These are phyloP conservation scores for Cartodere bifasciata DNA, from an alignment of 2,888 invertebrate genomes.

Conservation along the genomic window DNA sequence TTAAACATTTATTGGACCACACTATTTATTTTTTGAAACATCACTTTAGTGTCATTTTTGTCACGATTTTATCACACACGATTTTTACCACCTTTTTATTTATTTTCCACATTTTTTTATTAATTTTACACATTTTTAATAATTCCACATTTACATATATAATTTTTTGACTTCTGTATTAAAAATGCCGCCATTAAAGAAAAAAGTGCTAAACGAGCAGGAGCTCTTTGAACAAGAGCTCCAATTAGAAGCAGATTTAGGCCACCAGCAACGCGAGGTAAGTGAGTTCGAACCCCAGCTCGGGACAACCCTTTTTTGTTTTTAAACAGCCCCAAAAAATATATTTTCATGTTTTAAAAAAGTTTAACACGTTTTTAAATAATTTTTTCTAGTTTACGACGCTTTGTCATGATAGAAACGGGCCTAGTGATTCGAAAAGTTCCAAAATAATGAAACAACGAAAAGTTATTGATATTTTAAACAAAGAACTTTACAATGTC, in stretches of 20 bases:
- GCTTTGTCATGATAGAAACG: conserved; percentile 69
- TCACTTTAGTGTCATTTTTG: too few species aligned
- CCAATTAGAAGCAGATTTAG: conserved; percentile 64
- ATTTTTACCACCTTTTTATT: too few species aligned
- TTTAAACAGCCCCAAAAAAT: neutral
- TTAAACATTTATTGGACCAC: too few species aligned
- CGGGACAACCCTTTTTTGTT: neutral
- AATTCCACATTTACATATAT: too few species aligned
- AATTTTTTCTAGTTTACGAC: conserved; percentile 43
- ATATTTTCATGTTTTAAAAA: too few species aligned
- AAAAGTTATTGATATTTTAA: conserved; percentile 46
- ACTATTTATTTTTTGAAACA: too few species aligned
- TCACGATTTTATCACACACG: too few species aligned
- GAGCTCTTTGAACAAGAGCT: conserved; percentile 59
- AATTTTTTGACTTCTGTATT: too few species aligned
- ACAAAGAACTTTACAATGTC: conserved; percentile 50
- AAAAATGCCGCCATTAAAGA: conserved; percentile 16
- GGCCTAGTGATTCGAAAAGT: conserved; percentile 47
- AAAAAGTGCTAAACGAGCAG: conserved; percentile 30
- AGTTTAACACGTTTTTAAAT: too few species aligned
- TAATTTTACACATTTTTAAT: too few species aligned
- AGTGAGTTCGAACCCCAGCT: conserved; percentile 1
- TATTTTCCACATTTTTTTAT: too few species aligned
- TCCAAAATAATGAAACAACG: conserved; percentile 49
- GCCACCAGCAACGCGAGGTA: conserved; percentile 64